Evolutionary conservation across 2,888 invertebrate genomes (phyloP), one percentile per base, ranked within the genome.

Genomic region (Ischnura elegans): DNA sequence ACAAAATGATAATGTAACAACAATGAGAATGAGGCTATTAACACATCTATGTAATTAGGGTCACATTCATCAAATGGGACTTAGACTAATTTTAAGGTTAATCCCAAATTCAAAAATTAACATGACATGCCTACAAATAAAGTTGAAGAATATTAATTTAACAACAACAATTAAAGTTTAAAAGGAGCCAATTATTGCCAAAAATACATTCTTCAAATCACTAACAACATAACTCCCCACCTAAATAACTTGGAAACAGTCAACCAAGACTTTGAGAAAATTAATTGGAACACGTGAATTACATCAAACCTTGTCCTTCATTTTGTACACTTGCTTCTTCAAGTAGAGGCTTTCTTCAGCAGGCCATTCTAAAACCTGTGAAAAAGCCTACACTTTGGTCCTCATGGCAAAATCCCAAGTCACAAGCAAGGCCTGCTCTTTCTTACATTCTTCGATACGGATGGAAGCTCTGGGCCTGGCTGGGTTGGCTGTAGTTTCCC

Each of bases 391-490:
- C 90, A 90, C 90, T 90, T 90, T 90, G 90, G 90, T 90, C 90
- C 90, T 90, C 90, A 90, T 90, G 90, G 90, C 90, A 90, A 61
- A 90, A 43, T 90, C 90, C 90, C 90, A 90, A 90, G 90, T 90
- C 90, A 90, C 90, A 90, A 90, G 90, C 90, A 90, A 90, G 90
- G 90, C 90, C 90, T 90, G 90, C 90, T 90, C 61, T 90, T 95
- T 95, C 95, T 95, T 95, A 95, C 95, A 96, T 95, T 95, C 96
- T 96, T 95, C 96, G 96, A 95, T 96, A 96, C 93, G 96, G 96
- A 95, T 96, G 96, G 95, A 96, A 96, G 95, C 96, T 96, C 94
- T 96, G 96, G 94, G 96, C 95, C 94, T 96, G 96, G 95, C 95
- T 95, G 94, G 96, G 95, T 94, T 95, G 95, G 93, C 95, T 95